Base-by-base conservation (phyloP, 2,797 vertebrate genomes). In the Cyprinella venusta region DNA sequence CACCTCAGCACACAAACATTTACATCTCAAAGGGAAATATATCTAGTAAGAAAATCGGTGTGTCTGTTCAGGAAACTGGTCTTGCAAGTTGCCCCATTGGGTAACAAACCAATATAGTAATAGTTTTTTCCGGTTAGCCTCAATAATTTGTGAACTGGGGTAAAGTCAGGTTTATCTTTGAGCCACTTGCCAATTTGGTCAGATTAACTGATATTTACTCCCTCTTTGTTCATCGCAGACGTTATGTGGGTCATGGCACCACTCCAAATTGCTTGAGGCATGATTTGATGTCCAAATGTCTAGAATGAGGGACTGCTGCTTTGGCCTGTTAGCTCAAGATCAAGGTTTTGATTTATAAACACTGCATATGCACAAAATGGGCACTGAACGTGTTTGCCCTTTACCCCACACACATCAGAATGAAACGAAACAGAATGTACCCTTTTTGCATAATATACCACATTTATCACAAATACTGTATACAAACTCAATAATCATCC, bases 201-300 rank as follows among this genome's bases (percentile, higher is more conserved):
- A 13, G 30, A 65, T 54, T 38, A 71, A 71, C 40, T 72, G 40
- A 63, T 81, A 72, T 63, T 36, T 56, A 54, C 48, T 56, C 33
- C 38, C 64, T 64, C 59, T 33, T 24, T 64, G 64, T 40, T 68
- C 40, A 50, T 59, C 18, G 24, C 38, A 30, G 38, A 4, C 67
- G 61, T 81, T 81, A 63, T 71, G 69, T 81, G 79, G 56, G 30
- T 74, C 79, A 81, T 38, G 79, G 56, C 42, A 72, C 56, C 40
- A 38, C 21, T 74, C 56, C 26, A 72, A 81, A 50, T 78, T 9
- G 15, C 45, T 85, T 87, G 70, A 74, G 42, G 42, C 30, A 24
- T 24, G 56, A 50, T 81, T 74, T 81, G 21, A 74, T 52, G 69
- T 50, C 42, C 5, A 3, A 61, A 50, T 71, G 12, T 63, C 56